Conservation (phyloP, 2,797 vertebrate genomes). For the Gambusia yucatana region DNA sequence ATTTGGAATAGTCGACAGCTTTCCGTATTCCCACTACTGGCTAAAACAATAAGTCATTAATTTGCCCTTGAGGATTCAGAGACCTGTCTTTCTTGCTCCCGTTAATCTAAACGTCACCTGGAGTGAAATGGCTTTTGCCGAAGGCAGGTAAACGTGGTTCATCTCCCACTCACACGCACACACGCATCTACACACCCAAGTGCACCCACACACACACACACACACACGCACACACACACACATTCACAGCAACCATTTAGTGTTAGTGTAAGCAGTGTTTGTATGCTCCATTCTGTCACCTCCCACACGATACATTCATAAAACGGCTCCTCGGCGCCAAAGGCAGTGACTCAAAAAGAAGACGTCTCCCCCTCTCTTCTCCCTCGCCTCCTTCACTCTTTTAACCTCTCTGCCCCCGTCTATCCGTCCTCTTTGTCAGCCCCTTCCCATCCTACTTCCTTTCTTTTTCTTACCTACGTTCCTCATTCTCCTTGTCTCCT, state of each 20-base stretch:
- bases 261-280: slow-evolving; percentile 75
- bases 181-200: slow-evolving; percentile 7
- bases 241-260: slow-evolving; percentile 61
- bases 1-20: slow-evolving; percentile 29
- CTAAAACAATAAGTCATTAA: slow-evolving; percentile 55
- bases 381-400: slow-evolving; percentile 42
- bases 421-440: slow-evolving; percentile 21
- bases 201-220: slow-evolving; percentile 24
- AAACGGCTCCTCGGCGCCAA: slow-evolving; percentile 69
- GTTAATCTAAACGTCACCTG: slow-evolving; percentile 72
- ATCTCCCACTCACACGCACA: slow-evolving; percentile 36
- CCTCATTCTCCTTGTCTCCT: slow-evolving; percentile 46
- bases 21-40: slow-evolving; percentile 36
- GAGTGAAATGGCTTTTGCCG: slow-evolving; percentile 66
- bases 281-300: slow-evolving; percentile 74
- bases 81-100: slow-evolving; percentile 59
- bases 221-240: slow-evolving; percentile 53
- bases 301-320: slow-evolving; percentile 81
- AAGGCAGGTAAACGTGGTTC: slow-evolving; percentile 65
- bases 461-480: slow-evolving; percentile 49
- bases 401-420: slow-evolving; percentile 34
- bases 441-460: slow-evolving; percentile 12
- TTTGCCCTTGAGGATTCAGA: slow-evolving; percentile 68
- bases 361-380: slow-evolving; percentile 52
- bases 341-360: slow-evolving; percentile 63